These are phyloP conservation scores for Stratiomys singularior DNA, from an alignment of 2,888 invertebrate genomes.

Conservation along the genomic window DNA sequence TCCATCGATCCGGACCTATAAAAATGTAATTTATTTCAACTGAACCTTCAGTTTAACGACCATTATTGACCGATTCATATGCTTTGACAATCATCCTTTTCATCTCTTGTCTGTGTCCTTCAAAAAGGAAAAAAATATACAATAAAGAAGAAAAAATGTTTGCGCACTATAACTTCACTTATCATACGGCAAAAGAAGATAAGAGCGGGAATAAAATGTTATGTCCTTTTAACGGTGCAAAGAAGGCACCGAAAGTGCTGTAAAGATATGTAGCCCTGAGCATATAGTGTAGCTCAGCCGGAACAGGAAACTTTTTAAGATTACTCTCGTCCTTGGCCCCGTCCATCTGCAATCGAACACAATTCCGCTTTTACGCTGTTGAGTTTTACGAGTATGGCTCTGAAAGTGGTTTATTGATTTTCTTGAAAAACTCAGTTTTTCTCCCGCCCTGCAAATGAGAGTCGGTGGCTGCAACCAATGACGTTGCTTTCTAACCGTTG, in stretches of 20 bases:
- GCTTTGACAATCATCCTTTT: not conserved
- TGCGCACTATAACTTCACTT: conserved; percentile 16
- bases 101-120: not conserved
- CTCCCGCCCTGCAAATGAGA: not conserved
- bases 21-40: conserved; percentile 20
- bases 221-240: conserved; percentile 9
- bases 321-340: conserved; percentile 2
- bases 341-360: conserved; percentile 35
- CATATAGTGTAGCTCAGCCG: not conserved
- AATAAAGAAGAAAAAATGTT: too few relatives aligned
- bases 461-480: not conserved
- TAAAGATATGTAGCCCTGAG: not conserved
- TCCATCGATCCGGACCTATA: conserved; percentile 26
- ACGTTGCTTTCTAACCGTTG: not conserved
- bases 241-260: not conserved
- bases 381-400: conserved; percentile 38
- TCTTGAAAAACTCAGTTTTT: not conserved
- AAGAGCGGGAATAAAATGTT: conserved; percentile 32
- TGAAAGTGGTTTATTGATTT: conserved; percentile 41
- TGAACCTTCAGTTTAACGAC: not conserved
- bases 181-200: not conserved
- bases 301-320: conserved; percentile 24
- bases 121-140: too few relatives aligned
- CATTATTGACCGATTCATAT: not conserved
- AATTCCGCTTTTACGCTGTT: conserved; percentile 29